phyloP scores from a whole-genome alignment of 2,113 vertebrate genomes.

The Peromyscus maniculatus region DNA sequence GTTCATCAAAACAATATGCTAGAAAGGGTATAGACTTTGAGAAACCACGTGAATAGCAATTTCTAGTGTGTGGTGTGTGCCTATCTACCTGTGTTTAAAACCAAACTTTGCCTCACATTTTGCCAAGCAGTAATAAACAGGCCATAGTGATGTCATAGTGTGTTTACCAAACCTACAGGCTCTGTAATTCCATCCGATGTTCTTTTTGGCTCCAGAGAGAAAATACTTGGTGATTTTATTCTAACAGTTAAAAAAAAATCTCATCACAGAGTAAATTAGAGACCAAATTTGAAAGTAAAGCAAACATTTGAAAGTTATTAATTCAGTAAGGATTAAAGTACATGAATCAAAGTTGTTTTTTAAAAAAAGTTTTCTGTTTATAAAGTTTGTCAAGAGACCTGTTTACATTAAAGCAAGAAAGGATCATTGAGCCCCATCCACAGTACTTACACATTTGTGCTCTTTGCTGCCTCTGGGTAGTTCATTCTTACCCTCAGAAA shows the following conservation, averaged over 20 bases:
- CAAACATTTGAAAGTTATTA: constrained; percentile 33
- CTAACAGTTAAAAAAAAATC: neutral
- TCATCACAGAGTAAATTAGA: constrained; percentile 8
- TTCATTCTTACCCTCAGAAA: neutral
- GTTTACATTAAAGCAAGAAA: neutral
- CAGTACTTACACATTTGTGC: neutral
- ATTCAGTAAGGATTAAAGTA: neutral
- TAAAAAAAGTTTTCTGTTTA: constrained; percentile 17
- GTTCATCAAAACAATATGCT: neutral
- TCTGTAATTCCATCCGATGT: neutral
- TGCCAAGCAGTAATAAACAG: neutral
- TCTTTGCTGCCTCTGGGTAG: neutral
- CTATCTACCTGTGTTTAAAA: neutral
- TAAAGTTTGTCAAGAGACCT: neutral
- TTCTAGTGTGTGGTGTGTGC: neutral
- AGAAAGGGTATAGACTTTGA: neutral
- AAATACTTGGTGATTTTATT: constrained; percentile 36
- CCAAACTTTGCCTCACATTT: neutral
- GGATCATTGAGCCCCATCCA: neutral
- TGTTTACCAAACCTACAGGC: neutral
- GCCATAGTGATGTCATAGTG: neutral
- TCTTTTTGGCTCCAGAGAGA: constrained; percentile 9
- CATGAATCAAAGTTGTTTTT: neutral
- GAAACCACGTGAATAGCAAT: neutral
- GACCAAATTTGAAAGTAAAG: constrained; percentile 42